A percentile compares a stretch with the other conserved stretches of the same genome.
These are phyloP conservation scores for Endotricha flammealis DNA, from an alignment of 2,888 invertebrate species.

Conservation along the genomic window DNA sequence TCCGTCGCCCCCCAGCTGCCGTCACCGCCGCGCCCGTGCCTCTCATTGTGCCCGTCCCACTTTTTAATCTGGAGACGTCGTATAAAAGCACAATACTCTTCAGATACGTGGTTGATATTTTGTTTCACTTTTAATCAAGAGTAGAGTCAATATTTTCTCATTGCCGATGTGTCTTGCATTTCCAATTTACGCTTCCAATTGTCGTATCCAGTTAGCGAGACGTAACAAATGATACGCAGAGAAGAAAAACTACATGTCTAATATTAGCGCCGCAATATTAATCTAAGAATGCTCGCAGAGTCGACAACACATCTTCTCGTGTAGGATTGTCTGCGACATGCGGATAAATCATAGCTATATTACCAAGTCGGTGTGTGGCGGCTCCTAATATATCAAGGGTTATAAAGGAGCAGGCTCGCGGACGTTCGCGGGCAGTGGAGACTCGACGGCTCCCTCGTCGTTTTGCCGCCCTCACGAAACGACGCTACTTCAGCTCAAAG, in stretches of 20 bases:
- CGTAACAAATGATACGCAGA: conserved; percentile 7
- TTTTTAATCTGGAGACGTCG: conserved; percentile 72
- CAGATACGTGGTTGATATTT: conserved; percentile 55
- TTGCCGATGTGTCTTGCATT: conserved; percentile 21
- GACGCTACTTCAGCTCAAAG: background rate
- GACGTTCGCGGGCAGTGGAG: conserved; percentile 4
- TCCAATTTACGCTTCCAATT: background rate
- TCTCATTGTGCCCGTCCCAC: conserved; percentile 63
- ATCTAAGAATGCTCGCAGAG: conserved; percentile 36
- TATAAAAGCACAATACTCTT: conserved; percentile 65
- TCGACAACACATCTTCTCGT: conserved; percentile 45
- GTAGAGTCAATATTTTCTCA: conserved; percentile 31
- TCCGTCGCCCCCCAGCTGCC: conserved; percentile 38
- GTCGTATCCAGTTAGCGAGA: background rate
- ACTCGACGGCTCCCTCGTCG: background rate
- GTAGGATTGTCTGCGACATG: conserved; percentile 44
- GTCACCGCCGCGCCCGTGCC: conserved; percentile 38
- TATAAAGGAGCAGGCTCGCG: conserved; percentile 43
- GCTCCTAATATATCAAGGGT: conserved; percentile 57
- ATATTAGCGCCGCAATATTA: conserved; percentile 47
- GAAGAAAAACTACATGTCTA: conserved; percentile 45
- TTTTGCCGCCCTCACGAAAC: background rate
- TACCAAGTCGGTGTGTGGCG: conserved; percentile 53
- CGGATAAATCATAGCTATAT: conserved; percentile 61
- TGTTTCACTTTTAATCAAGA: conserved; percentile 57